Base-by-base conservation (phyloP, 2,113 vertebrate species). In the Pituophis catenifer region DNA sequence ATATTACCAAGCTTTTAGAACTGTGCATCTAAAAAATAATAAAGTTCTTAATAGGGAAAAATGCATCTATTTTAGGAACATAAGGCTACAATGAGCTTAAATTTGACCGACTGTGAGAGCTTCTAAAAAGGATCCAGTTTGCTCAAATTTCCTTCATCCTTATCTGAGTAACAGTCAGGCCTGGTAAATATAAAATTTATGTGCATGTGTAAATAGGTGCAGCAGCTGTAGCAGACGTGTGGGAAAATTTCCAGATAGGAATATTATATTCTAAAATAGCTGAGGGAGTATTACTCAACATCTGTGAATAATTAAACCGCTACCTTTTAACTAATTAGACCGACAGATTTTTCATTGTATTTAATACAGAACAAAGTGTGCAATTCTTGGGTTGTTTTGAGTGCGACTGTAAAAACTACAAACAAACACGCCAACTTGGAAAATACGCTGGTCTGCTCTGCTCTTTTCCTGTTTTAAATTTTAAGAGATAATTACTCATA, bases 141-240 rank as follows among this genome's bases (percentile, higher is more conserved):
- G 94, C 93, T 96, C 91, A 93, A 96, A 96, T 96, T 96, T 94
- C 93, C 95, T 95, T 95, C 96, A 94, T 94, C 95, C 94, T 93
- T 86, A 90, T 96, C 97, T 96, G 94, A 96, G 96, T 96, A 95
- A 95, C 94, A 95, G 94, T 96, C 26, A 1, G 94, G 95, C 95
- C 93, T 92, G 95, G 94, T 44, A 94, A 96, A 95, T 96, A 97
- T 95, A 96, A 93, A 95, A 96, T 97, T 95, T 95, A 96, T 97
- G 95, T 96, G 94, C 94, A 96, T 90, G 93, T 96, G 89, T 96
- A 96, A 97, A 96, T 96, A 96, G 96, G 96, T 97, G 96, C 97
- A 97, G 97, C 96, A 97, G 97, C 96, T 97, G 96, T 94, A 95
- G 94, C 94, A 95, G 96, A 96, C 94, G 95, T 94, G 95, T 95